A percentile compares a stretch with the other conserved stretches of the same genome.
phyloP scores from a whole-genome alignment of 2,797 vertebrate genomes.

The Chelon labrosus region DNA sequence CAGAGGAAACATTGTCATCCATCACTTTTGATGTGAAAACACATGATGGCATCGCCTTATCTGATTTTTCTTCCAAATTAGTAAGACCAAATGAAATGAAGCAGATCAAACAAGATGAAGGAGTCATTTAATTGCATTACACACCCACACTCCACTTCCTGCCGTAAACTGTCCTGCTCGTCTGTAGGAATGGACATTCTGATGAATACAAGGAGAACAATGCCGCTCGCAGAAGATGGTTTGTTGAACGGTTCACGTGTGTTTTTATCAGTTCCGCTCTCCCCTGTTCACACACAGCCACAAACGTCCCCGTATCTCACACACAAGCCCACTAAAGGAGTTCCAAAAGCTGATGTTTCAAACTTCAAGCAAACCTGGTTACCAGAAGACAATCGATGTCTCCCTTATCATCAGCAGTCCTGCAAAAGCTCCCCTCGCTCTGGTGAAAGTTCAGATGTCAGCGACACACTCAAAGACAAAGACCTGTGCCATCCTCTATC shows the following conservation, averaged over 20 bases:
- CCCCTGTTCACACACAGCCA: not conserved
- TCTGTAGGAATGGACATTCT: slow-evolving; percentile 54
- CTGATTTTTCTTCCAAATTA: slow-evolving; percentile 77
- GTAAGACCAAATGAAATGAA: slow-evolving; percentile 72
- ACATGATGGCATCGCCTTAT: slow-evolving; percentile 75
- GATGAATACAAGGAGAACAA: slow-evolving; percentile 49
- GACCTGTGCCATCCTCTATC: slow-evolving; percentile 65
- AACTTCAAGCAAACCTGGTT: slow-evolving; percentile 51
- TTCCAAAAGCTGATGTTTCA: slow-evolving; percentile 12
- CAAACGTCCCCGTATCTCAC: slow-evolving; percentile 25
- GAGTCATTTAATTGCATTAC: slow-evolving; percentile 74
- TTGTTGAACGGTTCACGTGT: slow-evolving; percentile 26
- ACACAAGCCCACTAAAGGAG: slow-evolving; percentile 14
- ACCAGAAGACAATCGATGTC: slow-evolving; percentile 65
- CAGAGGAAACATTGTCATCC: slow-evolving; percentile 74
- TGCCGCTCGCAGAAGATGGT: slow-evolving; percentile 25
- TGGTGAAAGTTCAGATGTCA: slow-evolving; percentile 62
- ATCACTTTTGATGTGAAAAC: slow-evolving; percentile 80
- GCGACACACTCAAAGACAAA: slow-evolving; percentile 58
- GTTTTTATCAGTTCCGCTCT: slow-evolving; percentile 30
- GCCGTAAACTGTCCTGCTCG: slow-evolving; percentile 33
- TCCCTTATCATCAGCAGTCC: slow-evolving; percentile 50
- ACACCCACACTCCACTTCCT: slow-evolving; percentile 63
- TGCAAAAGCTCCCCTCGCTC: slow-evolving; percentile 27
- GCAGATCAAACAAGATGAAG: slow-evolving; percentile 72